Conservation (phyloP, 2,888 invertebrate genomes). For the Callosobruchus maculatus region DNA sequence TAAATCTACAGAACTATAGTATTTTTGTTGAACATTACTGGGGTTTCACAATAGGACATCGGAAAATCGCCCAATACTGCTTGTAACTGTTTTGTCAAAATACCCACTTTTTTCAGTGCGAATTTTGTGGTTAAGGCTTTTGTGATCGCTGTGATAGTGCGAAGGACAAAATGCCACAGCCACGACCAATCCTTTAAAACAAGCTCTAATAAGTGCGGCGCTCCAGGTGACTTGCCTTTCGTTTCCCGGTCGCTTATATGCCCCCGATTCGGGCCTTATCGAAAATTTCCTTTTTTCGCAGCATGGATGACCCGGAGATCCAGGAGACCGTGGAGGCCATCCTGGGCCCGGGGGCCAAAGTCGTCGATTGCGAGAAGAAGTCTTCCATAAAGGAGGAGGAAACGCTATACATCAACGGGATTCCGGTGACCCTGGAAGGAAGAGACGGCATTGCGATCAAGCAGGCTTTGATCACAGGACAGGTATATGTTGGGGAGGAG, state of each 20-base stretch:
- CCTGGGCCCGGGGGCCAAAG: constrained; percentile 66
- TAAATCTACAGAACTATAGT: no score
- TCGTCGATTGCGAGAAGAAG: constrained; percentile 70
- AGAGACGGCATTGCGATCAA: constrained; percentile 66
- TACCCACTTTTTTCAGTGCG: no score
- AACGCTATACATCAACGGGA: constrained; percentile 67
- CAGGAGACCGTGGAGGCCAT: constrained; percentile 72
- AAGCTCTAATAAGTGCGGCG: not conserved
- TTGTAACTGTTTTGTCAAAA: no score
- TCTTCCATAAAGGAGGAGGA: constrained; percentile 70
- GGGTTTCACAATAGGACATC: no score
- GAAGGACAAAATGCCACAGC: no score
- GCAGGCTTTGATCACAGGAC: constrained; percentile 64
- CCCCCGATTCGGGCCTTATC: not conserved
- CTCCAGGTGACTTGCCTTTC: not conserved
- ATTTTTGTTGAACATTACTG: no score
- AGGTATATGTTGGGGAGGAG: constrained; percentile 37
- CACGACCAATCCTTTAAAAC: no score
- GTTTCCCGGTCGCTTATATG: not conserved
- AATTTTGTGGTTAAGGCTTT: no score
- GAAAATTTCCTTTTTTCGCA: constrained; percentile 2
- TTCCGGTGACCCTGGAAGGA: constrained; percentile 64
- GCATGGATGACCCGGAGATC: constrained; percentile 69
- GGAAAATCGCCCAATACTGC: no score
- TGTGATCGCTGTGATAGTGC: no score